Conservation (phyloP, 2,797 vertebrate genomes). For the Lycodopsis pacificus region DNA sequence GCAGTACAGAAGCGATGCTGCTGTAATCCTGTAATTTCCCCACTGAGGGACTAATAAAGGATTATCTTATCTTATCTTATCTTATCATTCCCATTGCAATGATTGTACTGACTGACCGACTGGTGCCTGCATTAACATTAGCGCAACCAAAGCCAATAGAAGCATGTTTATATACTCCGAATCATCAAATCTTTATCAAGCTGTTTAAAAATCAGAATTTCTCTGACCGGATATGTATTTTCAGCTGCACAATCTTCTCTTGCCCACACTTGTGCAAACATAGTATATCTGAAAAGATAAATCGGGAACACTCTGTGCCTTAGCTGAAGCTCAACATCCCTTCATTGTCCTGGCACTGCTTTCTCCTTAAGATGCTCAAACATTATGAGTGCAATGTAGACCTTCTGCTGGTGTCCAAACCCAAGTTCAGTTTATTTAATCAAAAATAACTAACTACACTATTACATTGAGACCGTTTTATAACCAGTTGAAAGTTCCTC, state of each 20-base stretch:
- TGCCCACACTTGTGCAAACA: conserved; percentile 8
- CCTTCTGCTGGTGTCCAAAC: not conserved
- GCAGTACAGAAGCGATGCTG: too few relatives aligned
- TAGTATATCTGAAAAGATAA: conserved; percentile 8
- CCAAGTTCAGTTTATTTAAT: not conserved
- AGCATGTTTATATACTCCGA: not conserved
- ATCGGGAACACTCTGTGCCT: conserved; percentile 10
- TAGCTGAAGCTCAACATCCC: not conserved
- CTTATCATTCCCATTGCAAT: not conserved
- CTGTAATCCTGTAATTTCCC: too few relatives aligned
- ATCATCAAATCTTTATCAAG: not conserved
- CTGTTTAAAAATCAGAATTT: conserved; percentile 7
- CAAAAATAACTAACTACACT: not conserved
- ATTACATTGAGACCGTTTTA: not conserved
- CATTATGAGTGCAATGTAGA: not conserved
- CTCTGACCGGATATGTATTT: conserved; percentile 15
- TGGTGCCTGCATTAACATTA: not conserved
- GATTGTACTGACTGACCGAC: not conserved
- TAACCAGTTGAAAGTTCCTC: not conserved
- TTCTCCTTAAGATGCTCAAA: not conserved
- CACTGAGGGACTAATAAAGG: too few relatives aligned
- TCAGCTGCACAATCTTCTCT: conserved; percentile 33
- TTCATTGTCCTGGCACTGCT: conserved; percentile 7
- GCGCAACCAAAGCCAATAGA: not conserved
- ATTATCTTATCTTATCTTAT: too few relatives aligned